A percentile compares a stretch with the other conserved stretches of the same genome.
Evolutionary conservation across 2,113 vertebrate species (phyloP).

Genomic region (Myodes glareolus): DNA sequence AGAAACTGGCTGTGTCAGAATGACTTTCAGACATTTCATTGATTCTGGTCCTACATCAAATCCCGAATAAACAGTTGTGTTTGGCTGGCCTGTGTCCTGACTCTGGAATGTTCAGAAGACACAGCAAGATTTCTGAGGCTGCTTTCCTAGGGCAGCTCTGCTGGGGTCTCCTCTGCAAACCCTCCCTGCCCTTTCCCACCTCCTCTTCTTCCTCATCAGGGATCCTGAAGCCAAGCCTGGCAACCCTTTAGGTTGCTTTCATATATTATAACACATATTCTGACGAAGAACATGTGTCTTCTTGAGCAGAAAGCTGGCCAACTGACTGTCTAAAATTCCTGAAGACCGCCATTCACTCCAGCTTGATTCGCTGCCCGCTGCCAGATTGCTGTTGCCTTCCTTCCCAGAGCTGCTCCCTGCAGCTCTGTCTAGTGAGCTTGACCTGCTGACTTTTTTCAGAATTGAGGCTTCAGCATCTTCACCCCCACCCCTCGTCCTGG

Average conservation of each 20-base stretch:
- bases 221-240: not conserved
- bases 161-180: not conserved
- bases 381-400: not conserved
- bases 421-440: conserved; percentile 12
- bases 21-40: conserved; percentile 11
- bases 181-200: accelerated
- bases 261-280: not conserved
- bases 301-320: not conserved
- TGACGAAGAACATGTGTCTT: not conserved
- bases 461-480: not conserved
- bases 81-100: not conserved
- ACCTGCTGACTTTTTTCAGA: not conserved
- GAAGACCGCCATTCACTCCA: not conserved
- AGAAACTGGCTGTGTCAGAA: not conserved
- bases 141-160: not conserved
- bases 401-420: not conserved
- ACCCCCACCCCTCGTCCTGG: not conserved
- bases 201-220: accelerated
- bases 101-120: not conserved
- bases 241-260: not conserved
- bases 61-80: not conserved
- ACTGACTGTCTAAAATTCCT: not conserved
- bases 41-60: not conserved
- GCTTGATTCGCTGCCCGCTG: not conserved
- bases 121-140: not conserved